Evolutionary conservation across 2,113 vertebrate species (phyloP).

Genomic region (Smithornis capensis): DNA sequence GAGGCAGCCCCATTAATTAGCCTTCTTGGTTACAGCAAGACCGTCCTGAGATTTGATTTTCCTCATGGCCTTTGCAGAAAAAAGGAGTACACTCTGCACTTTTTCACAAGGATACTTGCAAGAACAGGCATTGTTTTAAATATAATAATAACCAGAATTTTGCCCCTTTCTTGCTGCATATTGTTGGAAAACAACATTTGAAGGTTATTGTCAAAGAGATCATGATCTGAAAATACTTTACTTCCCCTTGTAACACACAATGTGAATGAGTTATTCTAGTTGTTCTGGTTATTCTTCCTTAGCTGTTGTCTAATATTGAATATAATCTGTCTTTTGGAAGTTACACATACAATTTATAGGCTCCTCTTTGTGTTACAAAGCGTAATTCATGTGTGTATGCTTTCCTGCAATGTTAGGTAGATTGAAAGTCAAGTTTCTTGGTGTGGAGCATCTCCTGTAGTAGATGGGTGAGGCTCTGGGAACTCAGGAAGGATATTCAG

Average conservation of each 20-base stretch:
- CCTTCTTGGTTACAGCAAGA: background rate
- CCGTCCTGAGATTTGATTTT: background rate
- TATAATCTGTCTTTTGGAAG: background rate
- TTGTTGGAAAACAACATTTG: conserved; percentile 17
- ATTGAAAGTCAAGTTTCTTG: background rate
- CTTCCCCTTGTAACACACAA: background rate
- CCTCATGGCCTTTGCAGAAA: background rate
- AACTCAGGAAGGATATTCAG: background rate
- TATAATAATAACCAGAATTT: conserved; percentile 27
- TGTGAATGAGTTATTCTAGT: background rate
- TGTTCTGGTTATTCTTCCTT: background rate
- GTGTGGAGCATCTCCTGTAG: background rate
- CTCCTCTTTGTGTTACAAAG: background rate
- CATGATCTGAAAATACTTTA: conserved; percentile 27
- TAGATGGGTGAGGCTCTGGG: background rate
- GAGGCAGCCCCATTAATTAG: background rate
- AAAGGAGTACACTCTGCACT: background rate
- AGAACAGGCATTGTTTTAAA: background rate
- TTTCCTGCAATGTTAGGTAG: background rate
- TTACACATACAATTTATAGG: background rate
- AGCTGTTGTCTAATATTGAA: background rate
- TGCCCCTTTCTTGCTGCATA: background rate
- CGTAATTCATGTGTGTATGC: background rate
- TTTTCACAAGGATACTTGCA: conserved; percentile 31
- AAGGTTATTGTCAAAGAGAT: conserved; percentile 26